Conservation (phyloP, 1,140 invertebrate species). For the Limonius californicus region DNA sequence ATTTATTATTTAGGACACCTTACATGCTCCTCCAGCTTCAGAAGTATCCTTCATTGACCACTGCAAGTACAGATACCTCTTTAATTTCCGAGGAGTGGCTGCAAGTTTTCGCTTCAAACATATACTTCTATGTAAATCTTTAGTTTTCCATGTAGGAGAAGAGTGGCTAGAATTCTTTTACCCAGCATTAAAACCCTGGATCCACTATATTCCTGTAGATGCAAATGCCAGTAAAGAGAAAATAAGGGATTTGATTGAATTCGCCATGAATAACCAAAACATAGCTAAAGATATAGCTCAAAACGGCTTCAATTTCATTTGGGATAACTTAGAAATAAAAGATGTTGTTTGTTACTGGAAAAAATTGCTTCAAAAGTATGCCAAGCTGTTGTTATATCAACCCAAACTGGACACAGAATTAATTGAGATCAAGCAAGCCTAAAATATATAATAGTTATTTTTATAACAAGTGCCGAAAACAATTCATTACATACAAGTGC, state of each 20-base stretch:
- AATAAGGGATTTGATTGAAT: constrained; percentile 68
- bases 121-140: constrained; percentile 87
- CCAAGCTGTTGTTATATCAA: constrained; percentile 71
- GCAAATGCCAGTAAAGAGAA: constrained; percentile 63
- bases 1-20: constrained; percentile 71
- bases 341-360: constrained; percentile 88
- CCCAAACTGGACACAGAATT: constrained; percentile 56
- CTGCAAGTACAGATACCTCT: constrained; percentile 91
- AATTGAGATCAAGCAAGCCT: constrained; percentile 46
- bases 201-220: constrained; percentile 91
- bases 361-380: constrained; percentile 73
- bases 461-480: too few relatives aligned
- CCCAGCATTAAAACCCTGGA: constrained; percentile 85
- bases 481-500: too few relatives aligned
- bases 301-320: constrained; percentile 76
- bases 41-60: constrained; percentile 91
- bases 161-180: constrained; percentile 98
- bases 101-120: constrained; percentile 97
- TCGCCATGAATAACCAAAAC: constrained; percentile 73
- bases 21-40: constrained; percentile 72
- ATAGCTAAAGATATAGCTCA: constrained; percentile 78
- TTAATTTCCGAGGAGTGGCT: constrained; percentile 94
- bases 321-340: constrained; percentile 76
- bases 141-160: constrained; percentile 94
- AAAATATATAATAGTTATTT: too few relatives aligned